Evolutionary conservation across 2,797 vertebrate species (phyloP).

Genomic region (Chelon auratus): DNA sequence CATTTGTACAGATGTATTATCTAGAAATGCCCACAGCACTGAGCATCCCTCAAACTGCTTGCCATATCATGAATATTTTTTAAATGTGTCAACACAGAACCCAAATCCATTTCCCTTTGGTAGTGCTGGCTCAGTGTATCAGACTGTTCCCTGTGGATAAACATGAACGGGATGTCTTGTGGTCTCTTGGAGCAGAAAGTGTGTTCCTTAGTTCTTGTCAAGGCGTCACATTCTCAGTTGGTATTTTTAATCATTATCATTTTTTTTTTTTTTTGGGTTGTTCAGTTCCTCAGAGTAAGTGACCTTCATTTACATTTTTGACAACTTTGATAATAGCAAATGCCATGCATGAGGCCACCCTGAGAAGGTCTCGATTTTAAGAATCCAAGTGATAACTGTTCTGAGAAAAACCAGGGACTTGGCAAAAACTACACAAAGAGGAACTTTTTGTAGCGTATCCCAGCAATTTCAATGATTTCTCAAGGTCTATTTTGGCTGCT

Average conservation of each 20-base stretch:
- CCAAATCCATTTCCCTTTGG: constrained; percentile 18
- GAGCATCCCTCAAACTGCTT: constrained; percentile 58
- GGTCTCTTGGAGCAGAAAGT: constrained; percentile 30
- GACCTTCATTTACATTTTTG: constrained; percentile 13
- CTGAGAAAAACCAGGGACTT: neutral
- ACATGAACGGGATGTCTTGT: constrained; percentile 28
- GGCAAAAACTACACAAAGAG: no score
- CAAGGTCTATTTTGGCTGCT: neutral
- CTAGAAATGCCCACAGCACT: constrained; percentile 32
- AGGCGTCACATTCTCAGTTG: constrained; percentile 15
- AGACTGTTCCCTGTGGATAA: constrained; percentile 46
- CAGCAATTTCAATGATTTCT: constrained; percentile 7
- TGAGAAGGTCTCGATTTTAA: neutral
- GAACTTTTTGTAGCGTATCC: neutral
- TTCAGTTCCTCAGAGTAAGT: constrained; percentile 23
- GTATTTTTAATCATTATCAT: constrained; percentile 27
- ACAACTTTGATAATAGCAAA: constrained; percentile 46
- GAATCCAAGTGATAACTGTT: neutral
- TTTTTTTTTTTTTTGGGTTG: constrained; percentile 2
- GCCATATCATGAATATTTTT: constrained; percentile 62
- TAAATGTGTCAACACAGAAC: constrained; percentile 54
- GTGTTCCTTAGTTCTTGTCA: constrained; percentile 47
- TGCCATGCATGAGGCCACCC: constrained; percentile 3
- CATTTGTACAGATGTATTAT: constrained; percentile 17
- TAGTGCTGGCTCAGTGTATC: constrained; percentile 34